Base-by-base conservation (phyloP, 2,888 invertebrate genomes). In the Tachina fera region DNA sequence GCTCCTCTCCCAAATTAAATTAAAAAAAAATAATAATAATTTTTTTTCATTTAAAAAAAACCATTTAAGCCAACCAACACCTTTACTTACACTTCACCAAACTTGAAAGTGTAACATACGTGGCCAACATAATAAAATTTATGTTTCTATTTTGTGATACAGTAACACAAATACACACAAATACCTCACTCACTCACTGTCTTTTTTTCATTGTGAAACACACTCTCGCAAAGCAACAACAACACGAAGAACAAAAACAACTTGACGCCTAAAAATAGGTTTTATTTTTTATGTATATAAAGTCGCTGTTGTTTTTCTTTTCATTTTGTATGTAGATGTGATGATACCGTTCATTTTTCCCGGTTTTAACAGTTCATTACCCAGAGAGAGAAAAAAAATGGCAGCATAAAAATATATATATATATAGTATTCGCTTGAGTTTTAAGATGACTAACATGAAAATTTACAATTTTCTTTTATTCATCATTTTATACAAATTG, bases 311-410 rank as follows among this genome's bases (percentile, higher is more conserved):
- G 6, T 74, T 51, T 61, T 41, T 16, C 51, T 13, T 6, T 41
- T 43, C 31, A n/a, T 9, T 67, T 45, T 68, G 49, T 68, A 60
- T 65, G 19, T 67, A 67, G 76, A 31, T 49, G 22, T 63, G 39
- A 61, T 78, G 70, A 67, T 41, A 63, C 13, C n/a, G 19, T 65
- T 77, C 39, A 9, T 43, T 78, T 67, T 60, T 60, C 58, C 63
- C 65, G 70, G 80, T 71, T 83, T 85, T 79, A 86, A 79, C 83
- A 79, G 75, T 76, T 86, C 83, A 86, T 86, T 83, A 83, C 79
- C 71, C 79, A 79, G 9, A 67, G 31, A 31, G 31, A 31, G 31
- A 22, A 3, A 22, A 58, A 67, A 80, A 47, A 65, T 65, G 56
- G 58, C 67, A 60, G 14, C n/a, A 60, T 58, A 74, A 65, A 67